A percentile compares a stretch with the other conserved stretches of the same genome.
These are phyloP conservation scores for Lithophane leautieri DNA, from an alignment of 2,888 invertebrate species.

Conservation along the genomic window DNA sequence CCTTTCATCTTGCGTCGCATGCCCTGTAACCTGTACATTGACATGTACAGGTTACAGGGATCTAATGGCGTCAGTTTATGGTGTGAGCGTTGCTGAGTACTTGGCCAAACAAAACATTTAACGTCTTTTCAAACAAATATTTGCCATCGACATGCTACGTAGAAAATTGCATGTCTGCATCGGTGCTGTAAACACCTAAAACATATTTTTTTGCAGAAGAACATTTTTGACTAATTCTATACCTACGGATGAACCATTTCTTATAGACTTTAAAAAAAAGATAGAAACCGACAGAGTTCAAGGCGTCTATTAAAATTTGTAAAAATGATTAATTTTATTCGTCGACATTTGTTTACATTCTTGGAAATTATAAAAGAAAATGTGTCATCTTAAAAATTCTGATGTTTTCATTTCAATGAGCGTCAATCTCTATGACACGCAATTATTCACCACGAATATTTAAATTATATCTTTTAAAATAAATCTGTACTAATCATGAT, in stretches of 20 bases:
- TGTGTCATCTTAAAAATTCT: constrained; percentile 30
- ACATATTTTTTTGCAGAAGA: background rate
- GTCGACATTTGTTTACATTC: constrained; percentile 26
- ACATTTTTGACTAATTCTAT: background rate
- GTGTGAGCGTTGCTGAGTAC: background rate
- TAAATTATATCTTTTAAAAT: constrained; percentile 9
- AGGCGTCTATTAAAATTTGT: constrained; percentile 15
- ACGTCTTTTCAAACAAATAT: background rate
- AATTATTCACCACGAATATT: constrained; percentile 36
- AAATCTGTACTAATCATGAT: constrained; percentile 14
- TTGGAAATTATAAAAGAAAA: constrained; percentile 22
- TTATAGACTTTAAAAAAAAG: too few species aligned
- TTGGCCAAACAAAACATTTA: background rate
- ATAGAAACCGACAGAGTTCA: constrained; percentile 7
- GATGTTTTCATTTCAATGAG: constrained; percentile 46
- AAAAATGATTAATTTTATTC: constrained; percentile 2
- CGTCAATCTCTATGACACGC: constrained; percentile 37
- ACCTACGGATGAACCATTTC: background rate
- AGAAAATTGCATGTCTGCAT: constrained; percentile 16
- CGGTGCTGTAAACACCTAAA: background rate
- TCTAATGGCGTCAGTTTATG: background rate
- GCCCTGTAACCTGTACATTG: background rate
- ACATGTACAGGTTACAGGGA: too few species aligned
- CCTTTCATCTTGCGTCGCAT: background rate
- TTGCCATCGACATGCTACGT: background rate